These are phyloP conservation scores for Scolopax mira DNA, from an alignment of 2,113 vertebrate genomes.

Conservation along the genomic window DNA sequence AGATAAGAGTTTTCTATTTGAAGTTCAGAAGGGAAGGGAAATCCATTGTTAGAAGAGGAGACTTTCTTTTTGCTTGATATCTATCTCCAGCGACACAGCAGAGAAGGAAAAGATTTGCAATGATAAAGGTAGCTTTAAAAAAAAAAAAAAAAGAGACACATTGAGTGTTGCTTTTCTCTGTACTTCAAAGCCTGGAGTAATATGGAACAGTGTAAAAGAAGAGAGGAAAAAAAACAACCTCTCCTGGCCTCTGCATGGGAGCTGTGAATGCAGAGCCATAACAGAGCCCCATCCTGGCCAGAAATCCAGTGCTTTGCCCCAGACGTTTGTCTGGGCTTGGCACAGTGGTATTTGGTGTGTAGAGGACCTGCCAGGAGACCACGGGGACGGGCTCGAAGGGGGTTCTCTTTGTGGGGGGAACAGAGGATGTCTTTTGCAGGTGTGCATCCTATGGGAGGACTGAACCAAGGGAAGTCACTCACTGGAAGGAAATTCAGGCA, in stretches of 20 bases:
- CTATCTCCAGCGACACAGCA: slow-evolving; percentile 62
- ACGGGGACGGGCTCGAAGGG: neutral
- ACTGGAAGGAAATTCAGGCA: neutral
- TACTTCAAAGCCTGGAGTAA: slow-evolving; percentile 68
- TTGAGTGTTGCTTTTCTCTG: slow-evolving; percentile 68
- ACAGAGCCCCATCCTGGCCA: neutral
- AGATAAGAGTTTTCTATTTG: slow-evolving; percentile 74
- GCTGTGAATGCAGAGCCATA: neutral
- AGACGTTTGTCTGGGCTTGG: neutral
- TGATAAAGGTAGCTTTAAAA: slow-evolving; percentile 66
- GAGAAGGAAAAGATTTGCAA: slow-evolving; percentile 66
- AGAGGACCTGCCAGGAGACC: neutral
- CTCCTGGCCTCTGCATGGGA: neutral
- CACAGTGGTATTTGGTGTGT: neutral
- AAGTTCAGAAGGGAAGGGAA: slow-evolving; percentile 74
- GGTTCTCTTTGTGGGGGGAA: neutral
- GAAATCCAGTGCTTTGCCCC: neutral
- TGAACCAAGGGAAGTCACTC: neutral
- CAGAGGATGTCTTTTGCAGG: neutral
- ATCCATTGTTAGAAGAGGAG: slow-evolving; percentile 72
- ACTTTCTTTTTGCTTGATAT: slow-evolving; percentile 71
- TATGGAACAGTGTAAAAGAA: slow-evolving; percentile 55
- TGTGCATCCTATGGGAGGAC: neutral
- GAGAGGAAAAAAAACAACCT: neutral
- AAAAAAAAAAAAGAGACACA: slow-evolving; percentile 26